Percentiles rank a stretch among this genome's conserved stretches.
Conservation (phyloP, 2,888 invertebrate species). For the Acanthosoma haemorrhoidale region DNA sequence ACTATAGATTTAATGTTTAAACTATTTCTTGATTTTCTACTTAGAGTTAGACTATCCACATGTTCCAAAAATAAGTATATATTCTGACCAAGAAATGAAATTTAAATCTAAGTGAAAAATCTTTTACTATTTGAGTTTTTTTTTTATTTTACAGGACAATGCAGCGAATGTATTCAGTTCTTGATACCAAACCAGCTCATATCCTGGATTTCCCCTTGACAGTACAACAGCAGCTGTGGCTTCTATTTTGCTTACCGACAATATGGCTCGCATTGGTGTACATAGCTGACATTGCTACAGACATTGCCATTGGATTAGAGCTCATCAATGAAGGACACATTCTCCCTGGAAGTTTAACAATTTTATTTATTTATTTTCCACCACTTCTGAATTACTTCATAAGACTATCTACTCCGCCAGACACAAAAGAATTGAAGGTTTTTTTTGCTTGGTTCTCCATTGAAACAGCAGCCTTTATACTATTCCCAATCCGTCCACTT, state of each 20-base stretch:
- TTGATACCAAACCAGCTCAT: slow-evolving; percentile 37
- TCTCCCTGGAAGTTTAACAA: slow-evolving; percentile 48
- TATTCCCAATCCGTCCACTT: slow-evolving; percentile 37
- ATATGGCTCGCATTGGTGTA: slow-evolving; percentile 59
- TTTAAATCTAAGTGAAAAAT: too few relatives aligned
- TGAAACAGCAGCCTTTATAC: slow-evolving; percentile 33
- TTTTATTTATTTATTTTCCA: slow-evolving; percentile 46
- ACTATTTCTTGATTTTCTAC: too few relatives aligned
- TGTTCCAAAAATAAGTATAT: too few relatives aligned
- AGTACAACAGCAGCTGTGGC: slow-evolving; percentile 49
- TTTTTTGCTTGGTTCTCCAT: slow-evolving; percentile 41
- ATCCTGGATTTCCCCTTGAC: slow-evolving; percentile 40
- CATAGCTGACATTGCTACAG: slow-evolving; percentile 61
- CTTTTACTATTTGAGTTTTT: too few relatives aligned
- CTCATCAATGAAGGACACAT: slow-evolving; percentile 58
- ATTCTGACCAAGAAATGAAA: too few relatives aligned
- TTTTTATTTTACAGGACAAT: not conserved
- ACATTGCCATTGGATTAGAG: slow-evolving; percentile 60
- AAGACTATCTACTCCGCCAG: slow-evolving; percentile 31
- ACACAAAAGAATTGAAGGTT: slow-evolving; percentile 39
- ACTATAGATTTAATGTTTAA: too few relatives aligned
- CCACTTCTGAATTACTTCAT: slow-evolving; percentile 47
- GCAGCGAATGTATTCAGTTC: slow-evolving; percentile 29
- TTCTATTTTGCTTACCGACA: slow-evolving; percentile 54
- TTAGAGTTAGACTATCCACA: too few relatives aligned